phyloP scores from a whole-genome alignment of 2,797 vertebrate genomes.

The Falco naumanni region DNA sequence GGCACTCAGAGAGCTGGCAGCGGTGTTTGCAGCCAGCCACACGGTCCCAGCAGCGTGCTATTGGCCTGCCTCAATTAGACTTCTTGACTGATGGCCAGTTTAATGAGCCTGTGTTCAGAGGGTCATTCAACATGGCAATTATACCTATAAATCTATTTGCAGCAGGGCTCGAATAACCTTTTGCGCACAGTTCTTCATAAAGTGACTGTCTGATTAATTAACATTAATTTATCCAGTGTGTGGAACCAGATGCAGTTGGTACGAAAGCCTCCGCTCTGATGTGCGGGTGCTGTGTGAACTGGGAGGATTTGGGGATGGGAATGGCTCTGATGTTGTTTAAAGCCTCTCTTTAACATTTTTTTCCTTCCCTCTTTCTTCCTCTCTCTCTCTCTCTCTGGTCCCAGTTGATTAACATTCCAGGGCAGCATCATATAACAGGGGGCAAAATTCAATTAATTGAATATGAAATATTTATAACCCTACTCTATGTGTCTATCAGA shows the following conservation, averaged over 20 bases:
- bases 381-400: conserved; percentile 36
- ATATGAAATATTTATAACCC: conserved; percentile 90
- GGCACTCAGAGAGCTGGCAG: not conserved
- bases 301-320: conserved; percentile 41
- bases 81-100: conserved; percentile 84
- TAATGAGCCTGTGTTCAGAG: conserved; percentile 82
- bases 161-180: conserved; percentile 75
- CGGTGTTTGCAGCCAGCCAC: conserved; percentile 49
- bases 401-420: conserved; percentile 78
- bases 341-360: conserved; percentile 34
- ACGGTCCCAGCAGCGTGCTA: not conserved
- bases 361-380: not conserved
- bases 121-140: conserved; percentile 80
- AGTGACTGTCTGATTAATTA: conserved; percentile 85
- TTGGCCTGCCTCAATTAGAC: conserved; percentile 71
- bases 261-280: conserved; percentile 55
- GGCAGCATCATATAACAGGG: conserved; percentile 77
- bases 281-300: conserved; percentile 42
- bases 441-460: conserved; percentile 86
- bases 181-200: conserved; percentile 70
- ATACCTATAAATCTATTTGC: conserved; percentile 80
- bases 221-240: conserved; percentile 80
- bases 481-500: conserved; percentile 83
- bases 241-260: conserved; percentile 77
- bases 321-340: conserved; percentile 51